A percentile compares a stretch with the other conserved stretches of the same genome.
Evolutionary conservation across 1,140 invertebrate genomes (phyloP).

Genomic region (Octopus bimaculoides): DNA sequence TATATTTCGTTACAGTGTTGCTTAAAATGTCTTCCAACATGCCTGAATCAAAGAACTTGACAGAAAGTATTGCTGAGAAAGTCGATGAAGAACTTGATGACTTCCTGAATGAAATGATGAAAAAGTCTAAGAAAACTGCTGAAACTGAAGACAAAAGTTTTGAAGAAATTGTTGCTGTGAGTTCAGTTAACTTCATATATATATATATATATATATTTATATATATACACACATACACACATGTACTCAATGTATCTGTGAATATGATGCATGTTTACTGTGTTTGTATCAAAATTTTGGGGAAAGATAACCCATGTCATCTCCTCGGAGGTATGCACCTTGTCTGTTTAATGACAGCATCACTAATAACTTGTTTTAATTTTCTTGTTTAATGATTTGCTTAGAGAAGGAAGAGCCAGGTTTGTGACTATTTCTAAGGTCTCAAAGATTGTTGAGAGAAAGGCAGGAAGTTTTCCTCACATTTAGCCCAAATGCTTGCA

Average conservation of each 20-base stretch:
- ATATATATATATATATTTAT: background rate
- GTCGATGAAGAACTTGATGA: constrained; percentile 29
- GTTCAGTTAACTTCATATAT: background rate
- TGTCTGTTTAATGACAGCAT: no score
- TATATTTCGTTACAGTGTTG: background rate
- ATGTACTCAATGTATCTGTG: background rate
- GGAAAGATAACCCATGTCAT: background rate
- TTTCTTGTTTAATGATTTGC: no score
- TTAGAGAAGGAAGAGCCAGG: no score
- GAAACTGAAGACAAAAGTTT: constrained; percentile 19
- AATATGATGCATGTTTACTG: background rate
- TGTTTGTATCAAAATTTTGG: background rate
- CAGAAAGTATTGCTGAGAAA: constrained; percentile 18
- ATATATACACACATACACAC: background rate
- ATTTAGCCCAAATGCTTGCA: no score
- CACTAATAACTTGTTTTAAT: no score
- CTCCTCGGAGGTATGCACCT: background rate
- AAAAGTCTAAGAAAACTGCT: constrained; percentile 12
- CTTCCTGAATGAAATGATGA: constrained; percentile 26
- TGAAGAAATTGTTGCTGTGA: constrained; percentile 29
- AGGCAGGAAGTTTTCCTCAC: no score
- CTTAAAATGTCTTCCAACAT: background rate
- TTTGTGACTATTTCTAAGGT: no score
- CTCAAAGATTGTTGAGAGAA: no score
- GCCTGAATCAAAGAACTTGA: background rate